phyloP scores from a whole-genome alignment of 2,797 vertebrate genomes.

The Parambassis ranga region DNA sequence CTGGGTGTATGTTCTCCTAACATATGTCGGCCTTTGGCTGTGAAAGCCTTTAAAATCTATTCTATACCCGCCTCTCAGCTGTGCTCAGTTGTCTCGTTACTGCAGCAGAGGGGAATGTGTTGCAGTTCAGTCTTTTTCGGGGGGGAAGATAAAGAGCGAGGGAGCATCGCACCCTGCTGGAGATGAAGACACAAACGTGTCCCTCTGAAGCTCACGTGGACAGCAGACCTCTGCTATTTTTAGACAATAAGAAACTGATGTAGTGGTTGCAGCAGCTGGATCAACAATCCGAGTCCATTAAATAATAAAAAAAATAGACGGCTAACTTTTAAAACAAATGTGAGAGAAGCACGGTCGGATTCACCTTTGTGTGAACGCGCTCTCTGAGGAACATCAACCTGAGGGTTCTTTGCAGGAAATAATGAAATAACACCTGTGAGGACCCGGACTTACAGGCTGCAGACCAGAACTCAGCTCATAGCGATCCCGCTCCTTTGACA shows the following conservation, averaged over 20 bases:
- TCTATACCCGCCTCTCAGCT: not conserved
- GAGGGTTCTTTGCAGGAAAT: not conserved
- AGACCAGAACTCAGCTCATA: not conserved
- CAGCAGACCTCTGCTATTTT: constrained; percentile 10
- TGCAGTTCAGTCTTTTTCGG: constrained; percentile 13
- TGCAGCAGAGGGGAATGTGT: not conserved
- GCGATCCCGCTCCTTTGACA: not conserved
- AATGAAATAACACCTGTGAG: not conserved
- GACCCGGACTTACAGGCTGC: not conserved
- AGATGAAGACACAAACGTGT: constrained; percentile 27
- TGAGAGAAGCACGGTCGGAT: too few species aligned
- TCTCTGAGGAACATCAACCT: not conserved
- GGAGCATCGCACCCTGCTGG: constrained; percentile 20
- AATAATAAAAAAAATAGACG: too few species aligned
- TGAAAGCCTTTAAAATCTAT: constrained; percentile 2
- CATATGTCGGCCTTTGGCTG: constrained; percentile 14
- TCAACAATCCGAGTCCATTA: not conserved
- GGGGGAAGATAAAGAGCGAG: constrained; percentile 28
- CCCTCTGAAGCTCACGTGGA: constrained; percentile 11
- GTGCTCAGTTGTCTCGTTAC: not conserved
- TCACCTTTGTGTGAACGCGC: not conserved
- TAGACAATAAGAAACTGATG: constrained; percentile 4
- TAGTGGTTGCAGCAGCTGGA: not conserved
- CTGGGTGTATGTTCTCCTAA: constrained; percentile 36
- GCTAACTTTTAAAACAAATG: too few species aligned